phyloP scores from a whole-genome alignment of 2,888 invertebrate genomes.

The Crocallis elinguaria region DNA sequence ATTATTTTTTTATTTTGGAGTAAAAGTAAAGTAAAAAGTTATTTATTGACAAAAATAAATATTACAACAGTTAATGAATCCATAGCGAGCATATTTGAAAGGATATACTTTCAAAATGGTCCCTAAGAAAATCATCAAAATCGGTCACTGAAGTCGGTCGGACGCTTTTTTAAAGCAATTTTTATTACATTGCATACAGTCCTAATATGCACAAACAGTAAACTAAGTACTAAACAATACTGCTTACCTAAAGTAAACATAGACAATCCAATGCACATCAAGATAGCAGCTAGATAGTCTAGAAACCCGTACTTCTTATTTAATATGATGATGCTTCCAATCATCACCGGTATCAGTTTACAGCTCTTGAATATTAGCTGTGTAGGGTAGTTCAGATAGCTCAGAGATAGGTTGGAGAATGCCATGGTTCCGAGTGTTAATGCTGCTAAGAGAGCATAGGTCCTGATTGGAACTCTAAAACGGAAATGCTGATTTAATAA shows the following conservation, averaged over 20 bases:
- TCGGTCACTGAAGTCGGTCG: too few species aligned
- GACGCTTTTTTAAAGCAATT: too few species aligned
- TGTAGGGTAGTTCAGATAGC: constrained; percentile 98
- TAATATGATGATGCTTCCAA: constrained; percentile 97
- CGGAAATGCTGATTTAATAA: too few species aligned
- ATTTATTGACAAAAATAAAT: too few species aligned
- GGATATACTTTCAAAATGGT: too few species aligned
- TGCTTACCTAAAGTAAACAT: constrained; percentile 95
- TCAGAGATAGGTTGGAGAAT: constrained; percentile 96
- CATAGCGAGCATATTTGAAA: too few species aligned
- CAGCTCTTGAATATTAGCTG: constrained; percentile 99
- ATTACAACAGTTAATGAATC: too few species aligned
- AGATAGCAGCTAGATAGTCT: constrained; percentile 92
- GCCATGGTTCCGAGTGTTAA: constrained; percentile 98
- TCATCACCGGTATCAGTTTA: constrained; percentile 97
- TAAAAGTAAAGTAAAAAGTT: too few species aligned
- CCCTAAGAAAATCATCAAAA: too few species aligned
- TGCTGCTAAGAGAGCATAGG: constrained; percentile 92
- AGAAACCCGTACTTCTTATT: constrained; percentile 93
- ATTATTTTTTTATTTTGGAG: too few species aligned
- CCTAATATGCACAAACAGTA: too few species aligned
- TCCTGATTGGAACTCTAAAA: constrained; percentile 92
- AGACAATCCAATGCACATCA: constrained; percentile 95
- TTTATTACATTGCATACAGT: too few species aligned
- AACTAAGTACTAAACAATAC: not conserved